Percentiles rank a stretch among this genome's conserved stretches.
Conservation (phyloP, 2,888 invertebrate species). For the Cecidostiba fungosa region DNA sequence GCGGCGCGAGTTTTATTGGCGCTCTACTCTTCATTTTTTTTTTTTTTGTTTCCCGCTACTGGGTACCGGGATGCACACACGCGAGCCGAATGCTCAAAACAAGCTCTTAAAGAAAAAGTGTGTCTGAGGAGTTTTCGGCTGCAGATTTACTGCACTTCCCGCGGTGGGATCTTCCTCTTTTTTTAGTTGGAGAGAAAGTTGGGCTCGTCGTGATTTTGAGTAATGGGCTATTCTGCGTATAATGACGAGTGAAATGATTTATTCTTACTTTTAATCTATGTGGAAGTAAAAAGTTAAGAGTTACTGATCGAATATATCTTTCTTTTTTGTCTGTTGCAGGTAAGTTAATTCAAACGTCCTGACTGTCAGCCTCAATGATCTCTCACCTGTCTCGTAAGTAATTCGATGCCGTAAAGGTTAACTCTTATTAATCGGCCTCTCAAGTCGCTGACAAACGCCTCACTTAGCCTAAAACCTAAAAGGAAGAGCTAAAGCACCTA, state of each 20-base stretch:
- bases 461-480: background rate
- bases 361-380: background rate
- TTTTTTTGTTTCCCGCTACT: background rate
- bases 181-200: background rate
- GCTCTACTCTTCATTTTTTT: constrained; percentile 55
- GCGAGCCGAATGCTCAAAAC: constrained; percentile 53
- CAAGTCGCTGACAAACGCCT: background rate
- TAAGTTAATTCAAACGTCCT: constrained; percentile 22
- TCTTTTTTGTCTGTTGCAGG: constrained; percentile 48
- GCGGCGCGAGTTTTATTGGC: constrained; percentile 54
- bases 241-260: background rate
- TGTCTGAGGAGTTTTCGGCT: constrained; percentile 4
- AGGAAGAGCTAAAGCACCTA: background rate
- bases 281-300: background rate
- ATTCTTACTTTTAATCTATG: background rate
- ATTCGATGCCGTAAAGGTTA: background rate
- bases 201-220: background rate
- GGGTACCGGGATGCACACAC: background rate
- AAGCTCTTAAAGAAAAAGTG: constrained; percentile 55
- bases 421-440: background rate
- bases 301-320: background rate
- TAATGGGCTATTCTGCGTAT: background rate
- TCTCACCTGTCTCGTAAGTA: background rate
- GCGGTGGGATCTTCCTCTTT: background rate
- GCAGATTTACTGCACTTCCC: background rate